Base-by-base conservation (phyloP, 2,113 vertebrate species). In the Alosa alosa region DNA sequence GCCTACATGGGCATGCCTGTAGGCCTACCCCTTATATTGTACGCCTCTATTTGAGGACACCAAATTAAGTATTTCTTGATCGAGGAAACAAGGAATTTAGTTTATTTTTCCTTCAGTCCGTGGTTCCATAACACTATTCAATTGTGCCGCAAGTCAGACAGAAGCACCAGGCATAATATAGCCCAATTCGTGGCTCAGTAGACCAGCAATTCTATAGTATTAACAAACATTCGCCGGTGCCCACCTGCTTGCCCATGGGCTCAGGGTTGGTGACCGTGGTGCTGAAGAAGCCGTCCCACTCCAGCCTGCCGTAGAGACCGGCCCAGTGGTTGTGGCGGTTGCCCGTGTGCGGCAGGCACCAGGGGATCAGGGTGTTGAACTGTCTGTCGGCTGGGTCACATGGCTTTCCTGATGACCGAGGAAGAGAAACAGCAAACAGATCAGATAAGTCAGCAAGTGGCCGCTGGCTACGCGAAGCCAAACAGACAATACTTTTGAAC, bases 311-410 rank as follows among this genome's bases (percentile, higher is more conserved):
- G 0, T 99, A 99, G 7, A 99, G 96, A 17, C 98, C 98, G 0
- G 98, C 97, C 98, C 98, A 99, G 93, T 99, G 97, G 91, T 99
- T 99, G 93, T 99, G 98, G 22, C 98, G 93, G 94, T 99, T 99
- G 0, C 97, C 98, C 0, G 98, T 99, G 93, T 99, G 98, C 1
- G 98, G 98, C 88, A 99, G 91, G 91, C 98, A 99, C 98, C 98
- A 99, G 0, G 98, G 98, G 90, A 99, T 97, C 78, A 99, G 95
- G 0, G 98, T 99, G 95, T 97, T 98, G 91, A 99, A 99, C 89
- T 99, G 98, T 11, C 98, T 90, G 92, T 98, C 97, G 0, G 95
- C 94, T 0, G 98, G 92, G 87, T 99, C 98, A 3, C 98, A 99
- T 0, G 96, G 92, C 20, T 94, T 97, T 55, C 97, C 97, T 94